A percentile compares a stretch with the other conserved stretches of the same genome.
phyloP scores from a whole-genome alignment of 2,888 invertebrate genomes.

The Limnephilus auricula region DNA sequence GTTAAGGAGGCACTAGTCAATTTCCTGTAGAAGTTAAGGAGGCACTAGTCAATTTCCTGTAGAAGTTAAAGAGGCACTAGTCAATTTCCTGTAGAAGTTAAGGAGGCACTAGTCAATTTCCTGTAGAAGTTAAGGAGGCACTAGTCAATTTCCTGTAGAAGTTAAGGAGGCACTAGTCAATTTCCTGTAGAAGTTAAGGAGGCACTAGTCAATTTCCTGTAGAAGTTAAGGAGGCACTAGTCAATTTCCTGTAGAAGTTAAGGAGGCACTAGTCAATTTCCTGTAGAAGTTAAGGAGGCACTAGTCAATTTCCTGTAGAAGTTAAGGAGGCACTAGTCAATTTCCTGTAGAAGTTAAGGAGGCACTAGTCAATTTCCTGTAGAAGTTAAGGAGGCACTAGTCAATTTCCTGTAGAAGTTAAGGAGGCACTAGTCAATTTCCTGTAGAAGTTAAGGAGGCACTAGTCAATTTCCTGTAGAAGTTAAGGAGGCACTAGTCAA shows the following conservation, averaged over 20 bases:
- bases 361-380: neutral
- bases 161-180: too few relatives aligned
- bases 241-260: neutral
- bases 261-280: too few relatives aligned
- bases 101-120: too few relatives aligned
- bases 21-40: neutral
- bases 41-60: neutral
- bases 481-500: too few relatives aligned
- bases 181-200: neutral
- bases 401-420: neutral
- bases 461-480: neutral
- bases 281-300: neutral
- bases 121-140: neutral
- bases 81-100: neutral
- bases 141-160: neutral
- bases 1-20: too few relatives aligned
- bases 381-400: too few relatives aligned
- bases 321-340: too few relatives aligned
- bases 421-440: too few relatives aligned
- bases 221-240: too few relatives aligned
- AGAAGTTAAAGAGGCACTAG: too few relatives aligned
- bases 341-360: neutral
- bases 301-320: neutral
- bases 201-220: neutral
- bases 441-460: neutral